Percentiles rank a stretch among this genome's conserved stretches.
These are phyloP conservation scores for Smittia sp. DNA, from an alignment of 2,888 invertebrate genomes.

Conservation along the genomic window DNA sequence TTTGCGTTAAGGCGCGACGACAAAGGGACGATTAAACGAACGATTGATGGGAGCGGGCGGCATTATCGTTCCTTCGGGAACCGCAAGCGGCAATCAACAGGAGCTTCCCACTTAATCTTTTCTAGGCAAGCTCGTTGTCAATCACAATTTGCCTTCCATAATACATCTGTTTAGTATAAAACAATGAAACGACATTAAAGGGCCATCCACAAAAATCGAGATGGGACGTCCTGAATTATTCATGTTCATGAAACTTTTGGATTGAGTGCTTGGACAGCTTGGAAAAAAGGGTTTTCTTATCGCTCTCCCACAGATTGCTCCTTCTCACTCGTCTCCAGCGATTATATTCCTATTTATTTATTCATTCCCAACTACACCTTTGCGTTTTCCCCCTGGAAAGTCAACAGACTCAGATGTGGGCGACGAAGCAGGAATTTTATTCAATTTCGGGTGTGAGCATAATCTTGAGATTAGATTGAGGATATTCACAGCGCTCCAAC, in stretches of 20 bases:
- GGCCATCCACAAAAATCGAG: neutral
- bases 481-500: constrained; percentile 2
- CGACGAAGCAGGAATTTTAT: neutral
- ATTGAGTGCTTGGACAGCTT: constrained; percentile 17
- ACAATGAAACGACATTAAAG: constrained; percentile 26
- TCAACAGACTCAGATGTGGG: neutral
- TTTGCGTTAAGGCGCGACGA: no score
- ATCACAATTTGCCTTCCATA: constrained; percentile 10
- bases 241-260: constrained; percentile 36
- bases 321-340: neutral
- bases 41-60: no score
- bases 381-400: constrained; percentile 1
- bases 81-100: neutral
- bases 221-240: constrained; percentile 25
- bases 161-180: constrained; percentile 22
- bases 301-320: neutral
- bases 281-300: constrained; percentile 13
- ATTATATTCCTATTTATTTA: constrained; percentile 7
- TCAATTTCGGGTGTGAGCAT: neutral
- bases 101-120: neutral
- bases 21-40: no score
- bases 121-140: neutral
- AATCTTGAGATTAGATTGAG: constrained; percentile 4
- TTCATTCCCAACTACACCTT: constrained; percentile 3
- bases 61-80: no score